Conservation (phyloP, 2,113 vertebrate species). For the Psettodes erumei region DNA sequence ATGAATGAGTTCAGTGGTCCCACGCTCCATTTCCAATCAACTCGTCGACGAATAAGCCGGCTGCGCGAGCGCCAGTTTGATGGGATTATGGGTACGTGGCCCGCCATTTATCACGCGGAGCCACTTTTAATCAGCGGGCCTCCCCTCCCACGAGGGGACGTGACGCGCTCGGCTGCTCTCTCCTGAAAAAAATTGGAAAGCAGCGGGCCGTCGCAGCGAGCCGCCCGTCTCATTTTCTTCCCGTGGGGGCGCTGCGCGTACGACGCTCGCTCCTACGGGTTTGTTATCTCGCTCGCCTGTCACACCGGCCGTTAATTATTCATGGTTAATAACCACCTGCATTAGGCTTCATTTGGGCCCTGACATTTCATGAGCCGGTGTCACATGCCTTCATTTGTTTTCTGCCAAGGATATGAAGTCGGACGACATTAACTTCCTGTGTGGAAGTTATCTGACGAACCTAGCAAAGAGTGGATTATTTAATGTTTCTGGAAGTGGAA, state of each 20-base stretch:
- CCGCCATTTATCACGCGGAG: no score
- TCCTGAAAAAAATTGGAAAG: constrained; percentile 53
- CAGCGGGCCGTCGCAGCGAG: constrained; percentile 41
- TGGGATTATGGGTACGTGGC: no score
- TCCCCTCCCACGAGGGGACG: constrained; percentile 35
- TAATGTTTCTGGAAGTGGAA: constrained; percentile 15
- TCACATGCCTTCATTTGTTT: constrained; percentile 52
- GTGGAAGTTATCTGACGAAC: constrained; percentile 34
- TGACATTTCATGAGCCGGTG: constrained; percentile 62
- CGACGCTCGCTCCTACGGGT: constrained; percentile 18
- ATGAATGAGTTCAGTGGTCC: neutral
- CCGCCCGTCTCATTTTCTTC: constrained; percentile 35
- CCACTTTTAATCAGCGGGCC: constrained; percentile 32
- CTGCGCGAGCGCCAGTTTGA: no score
- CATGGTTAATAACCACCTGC: constrained; percentile 58
- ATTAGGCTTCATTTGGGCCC: constrained; percentile 30
- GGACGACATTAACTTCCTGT: constrained; percentile 8
- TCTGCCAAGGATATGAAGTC: constrained; percentile 45
- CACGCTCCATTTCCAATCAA: neutral
- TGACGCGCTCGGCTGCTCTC: constrained; percentile 52
- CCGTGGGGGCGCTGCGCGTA: neutral
- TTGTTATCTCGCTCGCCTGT: constrained; percentile 55
- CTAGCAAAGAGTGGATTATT: constrained; percentile 24
- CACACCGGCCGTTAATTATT: constrained; percentile 60
- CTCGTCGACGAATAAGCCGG: no score